Evolutionary conservation across 2,797 vertebrate genomes (phyloP).

Genomic region (Cryptoprocta ferox): DNA sequence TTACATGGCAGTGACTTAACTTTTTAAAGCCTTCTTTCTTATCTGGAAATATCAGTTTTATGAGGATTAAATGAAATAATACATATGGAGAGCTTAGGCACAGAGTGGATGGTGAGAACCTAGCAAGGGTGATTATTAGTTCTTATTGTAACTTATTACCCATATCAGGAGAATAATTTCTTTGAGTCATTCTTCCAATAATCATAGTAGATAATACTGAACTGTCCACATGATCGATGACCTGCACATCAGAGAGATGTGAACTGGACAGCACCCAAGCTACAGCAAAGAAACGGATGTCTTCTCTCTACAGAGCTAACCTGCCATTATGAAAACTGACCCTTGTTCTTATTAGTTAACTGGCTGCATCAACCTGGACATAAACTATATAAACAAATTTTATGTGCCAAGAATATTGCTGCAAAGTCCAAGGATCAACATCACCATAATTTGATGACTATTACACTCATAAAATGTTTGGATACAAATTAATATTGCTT

Average conservation of each 20-base stretch:
- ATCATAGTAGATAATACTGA: background rate
- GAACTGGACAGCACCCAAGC: background rate
- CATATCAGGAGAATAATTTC: background rate
- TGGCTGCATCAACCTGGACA: constrained; percentile 7
- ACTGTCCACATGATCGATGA: background rate
- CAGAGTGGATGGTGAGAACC: background rate
- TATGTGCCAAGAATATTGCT: background rate
- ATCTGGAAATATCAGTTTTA: constrained; percentile 28
- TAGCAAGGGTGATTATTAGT: background rate
- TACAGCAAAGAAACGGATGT: background rate
- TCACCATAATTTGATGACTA: background rate
- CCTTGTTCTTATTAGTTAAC: constrained; percentile 1
- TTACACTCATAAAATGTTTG: constrained; percentile 17
- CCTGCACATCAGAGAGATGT: background rate
- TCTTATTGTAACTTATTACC: background rate
- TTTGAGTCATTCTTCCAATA: constrained; percentile 28
- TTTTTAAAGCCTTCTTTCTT: constrained; percentile 39
- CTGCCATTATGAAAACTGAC: constrained; percentile 29
- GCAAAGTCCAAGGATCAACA: background rate
- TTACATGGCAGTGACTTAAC: background rate
- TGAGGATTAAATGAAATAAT: background rate
- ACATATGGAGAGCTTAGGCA: background rate
- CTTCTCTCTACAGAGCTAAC: background rate
- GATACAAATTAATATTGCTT: constrained; percentile 6
- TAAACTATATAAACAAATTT: constrained; percentile 43